These are phyloP conservation scores for Agapostemon virescens DNA, from an alignment of 2,888 invertebrate species.

Conservation along the genomic window DNA sequence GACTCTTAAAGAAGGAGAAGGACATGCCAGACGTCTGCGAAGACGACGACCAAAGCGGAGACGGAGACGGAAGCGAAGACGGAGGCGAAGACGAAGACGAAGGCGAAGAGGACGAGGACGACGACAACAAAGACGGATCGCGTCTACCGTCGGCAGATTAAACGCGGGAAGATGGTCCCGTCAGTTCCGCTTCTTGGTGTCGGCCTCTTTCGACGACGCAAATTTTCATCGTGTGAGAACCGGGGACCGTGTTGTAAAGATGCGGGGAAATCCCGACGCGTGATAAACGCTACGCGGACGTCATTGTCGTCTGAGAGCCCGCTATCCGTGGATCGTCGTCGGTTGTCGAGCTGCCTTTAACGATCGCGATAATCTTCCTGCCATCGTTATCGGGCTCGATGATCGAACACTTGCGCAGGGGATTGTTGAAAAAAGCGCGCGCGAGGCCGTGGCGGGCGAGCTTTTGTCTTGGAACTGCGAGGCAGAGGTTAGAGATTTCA, in stretches of 20 bases:
- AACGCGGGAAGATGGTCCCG: constrained; percentile 47
- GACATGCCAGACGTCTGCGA: constrained; percentile 16
- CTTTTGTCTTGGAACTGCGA: not conserved
- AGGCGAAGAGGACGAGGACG: constrained; percentile 44
- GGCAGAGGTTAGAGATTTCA: too few species aligned
- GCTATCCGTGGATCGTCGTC: not conserved
- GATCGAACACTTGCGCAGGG: not conserved
- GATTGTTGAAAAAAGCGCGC: not conserved
- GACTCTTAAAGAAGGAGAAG: constrained; percentile 13
- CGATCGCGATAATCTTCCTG: not conserved
- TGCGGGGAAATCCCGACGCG: constrained; percentile 24
- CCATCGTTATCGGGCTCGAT: not conserved
- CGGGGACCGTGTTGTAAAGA: constrained; percentile 41
- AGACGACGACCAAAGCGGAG: constrained; percentile 55
- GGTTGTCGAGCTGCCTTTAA: not conserved
- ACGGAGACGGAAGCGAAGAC: constrained; percentile 52
- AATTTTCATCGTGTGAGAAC: constrained; percentile 21
- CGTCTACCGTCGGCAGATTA: constrained; percentile 58
- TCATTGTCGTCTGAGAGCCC: not conserved
- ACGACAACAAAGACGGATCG: constrained; percentile 61
- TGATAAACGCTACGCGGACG: not conserved
- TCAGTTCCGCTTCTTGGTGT: not conserved
- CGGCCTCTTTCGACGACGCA: constrained; percentile 11
- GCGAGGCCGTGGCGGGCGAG: not conserved
- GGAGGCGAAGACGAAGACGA: constrained; percentile 46